Conservation (phyloP, 2,888 invertebrate species). For the Drosophila nr. perissopoda region DNA sequence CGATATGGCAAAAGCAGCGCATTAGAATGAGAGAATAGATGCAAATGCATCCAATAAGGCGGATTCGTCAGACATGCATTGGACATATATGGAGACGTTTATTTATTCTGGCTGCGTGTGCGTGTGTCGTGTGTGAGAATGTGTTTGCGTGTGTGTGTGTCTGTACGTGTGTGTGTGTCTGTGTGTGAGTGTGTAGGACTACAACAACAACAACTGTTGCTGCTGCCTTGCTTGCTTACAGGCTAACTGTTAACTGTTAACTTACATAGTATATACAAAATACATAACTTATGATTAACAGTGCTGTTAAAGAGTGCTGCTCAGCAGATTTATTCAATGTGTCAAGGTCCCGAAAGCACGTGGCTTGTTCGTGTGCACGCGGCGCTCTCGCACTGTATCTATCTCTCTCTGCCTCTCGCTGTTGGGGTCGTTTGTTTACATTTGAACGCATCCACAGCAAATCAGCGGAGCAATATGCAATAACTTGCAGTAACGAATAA, state of each 20-base stretch:
- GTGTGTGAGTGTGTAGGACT: conserved; percentile 19
- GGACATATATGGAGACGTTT: conserved; percentile 36
- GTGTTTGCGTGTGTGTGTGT: neutral
- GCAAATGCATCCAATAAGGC: conserved; percentile 27
- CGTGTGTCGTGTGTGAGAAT: neutral
- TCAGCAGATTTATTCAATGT: conserved; percentile 24
- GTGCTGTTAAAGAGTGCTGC: conserved; percentile 10
- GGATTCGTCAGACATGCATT: conserved; percentile 64
- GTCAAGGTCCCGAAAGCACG: conserved; percentile 75
- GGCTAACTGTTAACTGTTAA: conserved; percentile 32
- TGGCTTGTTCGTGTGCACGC: conserved; percentile 24
- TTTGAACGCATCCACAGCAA: conserved; percentile 32
- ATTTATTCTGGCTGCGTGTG: neutral
- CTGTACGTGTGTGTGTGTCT: neutral
- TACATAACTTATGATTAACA: conserved; percentile 58
- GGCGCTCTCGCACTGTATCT: conserved; percentile 1
- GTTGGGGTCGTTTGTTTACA: conserved; percentile 43
- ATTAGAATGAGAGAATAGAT: conserved; percentile 28
- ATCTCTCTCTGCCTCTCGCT: conserved; percentile 1
- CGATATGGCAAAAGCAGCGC: conserved; percentile 22
- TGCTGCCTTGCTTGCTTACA: conserved; percentile 22
- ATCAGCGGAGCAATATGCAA: conserved; percentile 34
- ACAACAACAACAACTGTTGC: conserved; percentile 66
- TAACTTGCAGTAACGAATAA: conserved; percentile 8
- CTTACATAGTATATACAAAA: conserved; percentile 33